Conservation (phyloP, 1,140 invertebrate species). For the Asbolus verrucosus region DNA sequence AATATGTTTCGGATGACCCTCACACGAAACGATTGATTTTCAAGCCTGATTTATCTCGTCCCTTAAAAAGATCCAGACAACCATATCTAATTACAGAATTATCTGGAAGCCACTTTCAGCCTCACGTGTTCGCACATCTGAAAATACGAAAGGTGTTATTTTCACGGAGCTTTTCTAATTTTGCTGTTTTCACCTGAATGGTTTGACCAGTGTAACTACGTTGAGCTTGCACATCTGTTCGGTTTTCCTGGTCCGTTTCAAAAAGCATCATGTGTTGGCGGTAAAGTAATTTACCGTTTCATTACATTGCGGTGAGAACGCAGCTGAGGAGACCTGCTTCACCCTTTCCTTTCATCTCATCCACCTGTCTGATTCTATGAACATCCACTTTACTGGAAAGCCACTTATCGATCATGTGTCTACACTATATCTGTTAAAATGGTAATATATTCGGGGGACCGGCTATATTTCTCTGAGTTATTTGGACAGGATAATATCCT, state of each 20-base stretch:
- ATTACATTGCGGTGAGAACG: constrained; percentile 21
- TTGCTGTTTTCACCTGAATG: not conserved
- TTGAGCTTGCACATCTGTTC: no score
- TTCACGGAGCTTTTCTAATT: constrained; percentile 17
- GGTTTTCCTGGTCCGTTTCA: not conserved
- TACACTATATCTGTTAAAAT: constrained; percentile 10
- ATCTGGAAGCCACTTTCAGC: constrained; percentile 11
- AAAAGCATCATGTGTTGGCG: constrained; percentile 29
- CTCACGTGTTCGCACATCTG: constrained; percentile 17
- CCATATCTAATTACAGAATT: constrained; percentile 17
- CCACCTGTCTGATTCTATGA: constrained; percentile 37
- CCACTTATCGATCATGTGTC: constrained; percentile 36
- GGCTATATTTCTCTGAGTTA: constrained; percentile 25
- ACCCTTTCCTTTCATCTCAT: constrained; percentile 29
- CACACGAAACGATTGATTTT: constrained; percentile 23
- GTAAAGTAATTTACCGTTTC: constrained; percentile 41
- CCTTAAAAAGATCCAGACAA: constrained; percentile 4
- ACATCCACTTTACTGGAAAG: constrained; percentile 27
- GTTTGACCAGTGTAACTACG: no score
- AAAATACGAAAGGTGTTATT: not conserved
- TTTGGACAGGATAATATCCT: constrained; percentile 16
- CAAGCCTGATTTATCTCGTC: constrained; percentile 17
- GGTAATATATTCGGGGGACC: constrained; percentile 18
- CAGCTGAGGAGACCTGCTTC: constrained; percentile 6
- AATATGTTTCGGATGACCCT: constrained; percentile 37